These are phyloP conservation scores for Proterorhinus semilunaris DNA, from an alignment of 2,113 vertebrate species.

Conservation along the genomic window DNA sequence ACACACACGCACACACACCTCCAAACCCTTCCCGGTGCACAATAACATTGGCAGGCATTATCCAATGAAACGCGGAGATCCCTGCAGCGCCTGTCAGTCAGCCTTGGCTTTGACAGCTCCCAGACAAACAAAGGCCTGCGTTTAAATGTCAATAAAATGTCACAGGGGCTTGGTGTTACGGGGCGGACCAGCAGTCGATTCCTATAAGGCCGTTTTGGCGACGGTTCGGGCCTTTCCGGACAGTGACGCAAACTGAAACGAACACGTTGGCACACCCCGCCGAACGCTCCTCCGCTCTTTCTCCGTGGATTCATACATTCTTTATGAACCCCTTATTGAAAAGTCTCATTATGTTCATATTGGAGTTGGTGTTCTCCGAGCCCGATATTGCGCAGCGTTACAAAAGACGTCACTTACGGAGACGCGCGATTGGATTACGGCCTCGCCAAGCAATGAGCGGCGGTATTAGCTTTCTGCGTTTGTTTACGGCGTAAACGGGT, in stretches of 20 bases:
- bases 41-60: slow-evolving; percentile 24
- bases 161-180: slow-evolving; percentile 33
- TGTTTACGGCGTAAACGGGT: slow-evolving; percentile 73
- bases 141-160: slow-evolving; percentile 51
- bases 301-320: slow-evolving; percentile 66
- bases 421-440: slow-evolving; percentile 68
- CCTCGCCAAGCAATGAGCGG: slow-evolving; percentile 56
- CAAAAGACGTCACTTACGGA: slow-evolving; percentile 57
- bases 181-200: slow-evolving; percentile 30
- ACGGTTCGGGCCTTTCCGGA: slow-evolving; percentile 3
- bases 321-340: slow-evolving; percentile 76
- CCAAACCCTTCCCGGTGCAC: slow-evolving; percentile 2
- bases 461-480: slow-evolving; percentile 67
- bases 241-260: slow-evolving; percentile 56
- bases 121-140: slow-evolving; percentile 43
- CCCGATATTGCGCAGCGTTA: slow-evolving; percentile 49
- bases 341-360: slow-evolving; percentile 67
- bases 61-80: slow-evolving; percentile 27
- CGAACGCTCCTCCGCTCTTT: slow-evolving; percentile 19
- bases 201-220: slow-evolving; percentile 13
- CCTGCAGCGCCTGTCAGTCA: slow-evolving; percentile 31
- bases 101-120: slow-evolving; percentile 38
- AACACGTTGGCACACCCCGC: slow-evolving; percentile 34
- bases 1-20: not conserved
- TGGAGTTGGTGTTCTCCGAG: slow-evolving; percentile 49